Evolutionary conservation across 2,113 vertebrate genomes (phyloP).

Genomic region (Ciconia maguari): DNA sequence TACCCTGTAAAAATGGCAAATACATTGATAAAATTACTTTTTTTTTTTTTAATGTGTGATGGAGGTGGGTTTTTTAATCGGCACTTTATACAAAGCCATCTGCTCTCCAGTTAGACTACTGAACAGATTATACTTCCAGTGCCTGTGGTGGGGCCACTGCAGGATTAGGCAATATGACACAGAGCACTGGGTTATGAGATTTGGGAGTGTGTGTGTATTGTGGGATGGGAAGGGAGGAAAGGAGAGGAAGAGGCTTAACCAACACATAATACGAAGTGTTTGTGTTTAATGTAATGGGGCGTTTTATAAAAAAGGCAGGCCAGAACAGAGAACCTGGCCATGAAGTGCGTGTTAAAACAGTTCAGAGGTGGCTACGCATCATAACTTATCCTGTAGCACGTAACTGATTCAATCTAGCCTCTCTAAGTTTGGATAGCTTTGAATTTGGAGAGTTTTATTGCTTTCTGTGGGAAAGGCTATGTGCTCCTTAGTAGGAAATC

Average conservation of each 20-base stretch:
- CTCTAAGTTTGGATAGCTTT: not conserved
- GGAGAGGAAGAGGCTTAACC: not conserved
- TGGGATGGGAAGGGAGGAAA: not conserved
- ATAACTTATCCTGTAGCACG: accelerated
- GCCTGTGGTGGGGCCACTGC: not conserved
- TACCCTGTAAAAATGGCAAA: not conserved
- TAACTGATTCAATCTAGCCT: not conserved
- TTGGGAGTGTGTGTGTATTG: not conserved
- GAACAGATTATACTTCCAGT: conserved; percentile 39
- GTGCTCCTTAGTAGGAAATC: not conserved
- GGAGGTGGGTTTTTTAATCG: conserved; percentile 10
- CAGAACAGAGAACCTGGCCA: not conserved
- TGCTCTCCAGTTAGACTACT: conserved; percentile 46
- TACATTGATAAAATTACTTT: not conserved
- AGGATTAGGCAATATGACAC: conserved; percentile 35
- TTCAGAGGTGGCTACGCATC: not conserved
- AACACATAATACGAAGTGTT: not conserved
- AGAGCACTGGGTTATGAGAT: conserved; percentile 25
- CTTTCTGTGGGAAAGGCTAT: not conserved
- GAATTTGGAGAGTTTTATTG: not conserved
- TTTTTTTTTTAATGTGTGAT: not conserved
- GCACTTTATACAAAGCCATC: conserved; percentile 48
- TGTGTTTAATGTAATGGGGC: not conserved
- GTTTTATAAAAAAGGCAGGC: not conserved
- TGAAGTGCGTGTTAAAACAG: not conserved